A percentile compares a stretch with the other conserved stretches of the same genome.
Evolutionary conservation across 2,888 invertebrate species (phyloP).

Genomic region (Rhyacophila evoluta): DNA sequence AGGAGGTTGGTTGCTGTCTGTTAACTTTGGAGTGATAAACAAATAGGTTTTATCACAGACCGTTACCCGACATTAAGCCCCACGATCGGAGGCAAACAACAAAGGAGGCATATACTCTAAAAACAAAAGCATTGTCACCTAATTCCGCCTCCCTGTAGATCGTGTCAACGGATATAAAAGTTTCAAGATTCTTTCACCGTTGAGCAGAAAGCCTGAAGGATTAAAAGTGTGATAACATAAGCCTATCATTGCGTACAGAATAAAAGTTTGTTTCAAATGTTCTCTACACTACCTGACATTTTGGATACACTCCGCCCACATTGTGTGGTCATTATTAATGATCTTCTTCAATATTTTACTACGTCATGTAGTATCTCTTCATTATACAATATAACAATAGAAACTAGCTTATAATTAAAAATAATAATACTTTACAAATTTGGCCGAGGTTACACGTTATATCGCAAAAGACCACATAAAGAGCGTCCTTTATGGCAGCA

Average conservation of each 20-base stretch:
- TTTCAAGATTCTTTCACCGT: constrained; percentile 24
- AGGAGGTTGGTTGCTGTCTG: constrained; percentile 19
- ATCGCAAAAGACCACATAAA: too few species aligned
- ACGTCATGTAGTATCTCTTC: neutral
- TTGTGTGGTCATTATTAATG: neutral
- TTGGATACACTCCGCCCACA: neutral
- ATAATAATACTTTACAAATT: too few species aligned
- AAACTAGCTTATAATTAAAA: too few species aligned
- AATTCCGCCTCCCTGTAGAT: constrained; percentile 17
- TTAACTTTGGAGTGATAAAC: constrained; percentile 29
- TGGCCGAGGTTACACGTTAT: too few species aligned
- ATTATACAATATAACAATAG: too few species aligned
- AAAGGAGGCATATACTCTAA: constrained; percentile 18
- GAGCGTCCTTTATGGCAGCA: too few species aligned
- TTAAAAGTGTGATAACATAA: constrained; percentile 24
- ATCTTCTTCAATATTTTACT: neutral
- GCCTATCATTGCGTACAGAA: neutral
- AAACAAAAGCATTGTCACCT: constrained; percentile 29
- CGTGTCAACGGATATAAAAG: constrained; percentile 29
- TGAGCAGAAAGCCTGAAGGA: constrained; percentile 18
- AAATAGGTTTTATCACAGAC: constrained; percentile 28
- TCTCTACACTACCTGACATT: constrained; percentile 10
- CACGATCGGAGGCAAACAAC: constrained; percentile 23
- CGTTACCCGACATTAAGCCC: neutral
- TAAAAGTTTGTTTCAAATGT: constrained; percentile 1